These are phyloP conservation scores for Melolontha melolontha DNA, from an alignment of 2,888 invertebrate genomes.

Conservation along the genomic window DNA sequence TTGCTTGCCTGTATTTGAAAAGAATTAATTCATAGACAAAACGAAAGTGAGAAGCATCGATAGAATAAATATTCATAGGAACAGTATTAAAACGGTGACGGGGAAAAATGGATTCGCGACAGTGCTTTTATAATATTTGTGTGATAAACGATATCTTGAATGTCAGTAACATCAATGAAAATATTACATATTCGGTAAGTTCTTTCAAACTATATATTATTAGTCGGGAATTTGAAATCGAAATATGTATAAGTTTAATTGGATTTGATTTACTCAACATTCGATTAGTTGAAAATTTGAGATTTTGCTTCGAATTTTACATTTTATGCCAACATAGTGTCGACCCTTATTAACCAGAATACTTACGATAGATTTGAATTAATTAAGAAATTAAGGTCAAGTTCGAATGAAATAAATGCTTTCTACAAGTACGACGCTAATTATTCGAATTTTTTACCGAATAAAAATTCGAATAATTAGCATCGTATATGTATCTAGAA, in stretches of 20 bases:
- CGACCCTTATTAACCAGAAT: too few species aligned
- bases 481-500: too few species aligned
- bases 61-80: background rate
- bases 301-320: too few species aligned
- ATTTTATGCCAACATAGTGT: too few species aligned
- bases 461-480: too few species aligned
- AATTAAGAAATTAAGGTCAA: too few species aligned
- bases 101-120: slow-evolving; percentile 20
- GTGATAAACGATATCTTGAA: slow-evolving; percentile 38
- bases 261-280: background rate
- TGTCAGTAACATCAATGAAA: slow-evolving; percentile 36
- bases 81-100: background rate
- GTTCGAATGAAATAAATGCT: too few species aligned
- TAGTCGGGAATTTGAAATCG: background rate
- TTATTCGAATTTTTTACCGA: too few species aligned
- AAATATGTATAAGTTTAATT: background rate
- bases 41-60: background rate
- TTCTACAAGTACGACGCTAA: too few species aligned
- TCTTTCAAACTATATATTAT: background rate
- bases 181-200: slow-evolving; percentile 40
- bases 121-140: slow-evolving; percentile 33
- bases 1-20: slow-evolving; percentile 6
- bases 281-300: too few species aligned
- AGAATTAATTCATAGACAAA: background rate
- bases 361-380: too few species aligned